Conservation (phyloP, 2,797 vertebrate genomes). For the Pangasius djambal region DNA sequence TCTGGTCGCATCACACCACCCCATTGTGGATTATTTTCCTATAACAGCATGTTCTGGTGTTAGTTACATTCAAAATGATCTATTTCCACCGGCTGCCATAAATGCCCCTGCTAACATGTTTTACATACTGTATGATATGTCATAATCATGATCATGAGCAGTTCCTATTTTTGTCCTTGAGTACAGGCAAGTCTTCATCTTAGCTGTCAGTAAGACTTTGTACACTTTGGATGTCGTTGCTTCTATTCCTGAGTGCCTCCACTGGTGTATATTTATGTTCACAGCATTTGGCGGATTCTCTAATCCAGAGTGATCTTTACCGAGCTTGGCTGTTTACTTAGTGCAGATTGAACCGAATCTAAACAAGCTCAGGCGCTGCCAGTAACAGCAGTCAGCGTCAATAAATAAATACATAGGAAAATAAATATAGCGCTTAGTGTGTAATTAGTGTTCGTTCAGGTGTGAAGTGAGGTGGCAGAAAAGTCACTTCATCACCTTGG, state of each 20-base stretch:
- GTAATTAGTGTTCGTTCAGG: neutral
- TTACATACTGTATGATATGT: neutral
- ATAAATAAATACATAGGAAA: neutral
- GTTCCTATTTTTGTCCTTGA: neutral
- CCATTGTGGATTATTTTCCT: neutral
- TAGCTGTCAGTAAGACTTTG: neutral
- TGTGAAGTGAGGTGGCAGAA: neutral
- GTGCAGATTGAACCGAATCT: neutral
- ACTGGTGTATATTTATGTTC: neutral
- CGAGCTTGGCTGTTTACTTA: conserved; percentile 10
- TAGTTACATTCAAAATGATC: neutral
- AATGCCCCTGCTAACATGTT: neutral
- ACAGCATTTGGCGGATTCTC: conserved; percentile 4
- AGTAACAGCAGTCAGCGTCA: neutral
- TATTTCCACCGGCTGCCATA: neutral
- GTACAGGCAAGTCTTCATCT: neutral
- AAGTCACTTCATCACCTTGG: neutral
- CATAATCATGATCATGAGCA: neutral
- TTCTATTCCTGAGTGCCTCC: neutral
- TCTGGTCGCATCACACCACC: neutral
- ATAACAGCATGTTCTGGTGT: neutral
- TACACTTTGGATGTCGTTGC: neutral
- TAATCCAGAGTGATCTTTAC: conserved; percentile 18
- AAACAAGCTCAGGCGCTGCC: neutral
- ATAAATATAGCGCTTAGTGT: too few relatives aligned